Evolutionary conservation across 2,888 invertebrate genomes (phyloP).

Genomic region (Mactromeris polynyma): DNA sequence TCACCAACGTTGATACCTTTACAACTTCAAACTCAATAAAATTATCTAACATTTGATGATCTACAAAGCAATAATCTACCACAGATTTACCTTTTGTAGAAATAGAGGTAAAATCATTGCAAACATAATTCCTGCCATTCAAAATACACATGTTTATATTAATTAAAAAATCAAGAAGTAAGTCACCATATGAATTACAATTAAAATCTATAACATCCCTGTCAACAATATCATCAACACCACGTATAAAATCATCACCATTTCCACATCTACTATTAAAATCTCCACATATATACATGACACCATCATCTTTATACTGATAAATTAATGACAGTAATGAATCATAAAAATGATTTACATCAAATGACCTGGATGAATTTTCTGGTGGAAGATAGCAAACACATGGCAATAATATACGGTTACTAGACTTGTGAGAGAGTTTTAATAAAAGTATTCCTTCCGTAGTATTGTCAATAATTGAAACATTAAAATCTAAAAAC

Average conservation of each 20-base stretch:
- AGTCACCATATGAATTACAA: constrained; percentile 44
- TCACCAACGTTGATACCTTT: too few species aligned
- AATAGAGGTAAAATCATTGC: too few species aligned
- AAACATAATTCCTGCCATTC: constrained; percentile 44
- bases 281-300: constrained; percentile 50
- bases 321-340: constrained; percentile 32
- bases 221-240: constrained; percentile 41
- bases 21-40: too few species aligned
- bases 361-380: constrained; percentile 44
- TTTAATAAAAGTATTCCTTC: constrained; percentile 46
- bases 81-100: too few species aligned
- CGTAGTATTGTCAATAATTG: too few species aligned
- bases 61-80: too few species aligned
- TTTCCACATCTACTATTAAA: constrained; percentile 54
- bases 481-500: too few species aligned
- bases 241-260: constrained; percentile 54
- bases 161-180: constrained; percentile 47
- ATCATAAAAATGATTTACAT: constrained; percentile 49
- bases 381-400: constrained; percentile 55
- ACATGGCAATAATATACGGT: constrained; percentile 26
- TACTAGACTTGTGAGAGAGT: constrained; percentile 15
- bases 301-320: constrained; percentile 20
- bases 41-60: too few species aligned
- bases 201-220: constrained; percentile 56
- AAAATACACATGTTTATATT: constrained; percentile 54